Base-by-base conservation (phyloP, 2,888 invertebrate genomes). In the Atrina japonica region DNA sequence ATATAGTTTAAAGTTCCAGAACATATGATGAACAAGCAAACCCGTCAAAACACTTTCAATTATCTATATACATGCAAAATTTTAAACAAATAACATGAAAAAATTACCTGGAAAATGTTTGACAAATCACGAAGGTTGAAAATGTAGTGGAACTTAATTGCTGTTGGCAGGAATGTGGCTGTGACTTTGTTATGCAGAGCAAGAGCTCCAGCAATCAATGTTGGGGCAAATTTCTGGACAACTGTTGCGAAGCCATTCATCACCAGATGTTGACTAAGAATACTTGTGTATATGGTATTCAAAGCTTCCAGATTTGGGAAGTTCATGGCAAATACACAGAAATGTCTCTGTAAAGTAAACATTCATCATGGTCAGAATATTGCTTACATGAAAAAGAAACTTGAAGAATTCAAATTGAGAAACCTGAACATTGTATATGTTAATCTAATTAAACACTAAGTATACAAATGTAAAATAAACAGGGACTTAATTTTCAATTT, bases 131-230 rank as follows among this genome's bases (percentile, higher is more conserved):
- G 92, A 70, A 98, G 92, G 92, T 98, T 98, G 91, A 98, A 98
- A 83, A 98, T 95, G 87, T 98, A 98, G 91, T 98, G 98, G 86
- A 97, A 98, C 91, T 98, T 98, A 63, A 96, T 95, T 2, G 98
- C 98, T 1, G 98, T 98, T 0, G 98, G 98, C 71, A 98, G 92
- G 91, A 98, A 98, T 27, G 96, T 94, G 90, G 96, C 95, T 1
- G 95, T 93, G 2, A 95, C 94, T 91, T 96, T 96, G 85, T 95
- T 94, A 88, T 98, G 98, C 43, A 98, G 90, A 21, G 94, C 94
- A 66, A 98, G 93, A 0, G 97, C 95, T 2, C 96, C 96, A 60
- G 93, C 92, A 1, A 97, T 96, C 74, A 98, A 93, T 81, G 94
- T 95, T 30, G 93, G 92, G 53, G 94, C 93, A 81, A 95, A 92